These are phyloP conservation scores for Haliaeetus leucogaster DNA, from an alignment of 2,113 vertebrate species.

Conservation along the genomic window DNA sequence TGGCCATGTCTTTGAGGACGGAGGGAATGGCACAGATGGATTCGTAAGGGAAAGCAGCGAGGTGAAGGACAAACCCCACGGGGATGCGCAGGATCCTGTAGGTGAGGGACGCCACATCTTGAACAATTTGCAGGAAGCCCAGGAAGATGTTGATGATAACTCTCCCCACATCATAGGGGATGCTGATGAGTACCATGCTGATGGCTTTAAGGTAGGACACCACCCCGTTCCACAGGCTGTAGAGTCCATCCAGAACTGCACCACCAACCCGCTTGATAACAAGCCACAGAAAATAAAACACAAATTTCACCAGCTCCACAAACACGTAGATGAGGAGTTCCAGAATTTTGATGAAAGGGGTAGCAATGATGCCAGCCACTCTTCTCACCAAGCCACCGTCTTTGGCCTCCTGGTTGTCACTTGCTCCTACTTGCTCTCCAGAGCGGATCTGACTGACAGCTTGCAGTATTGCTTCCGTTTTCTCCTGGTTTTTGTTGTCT, in stretches of 20 bases:
- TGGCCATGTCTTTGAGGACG: slow-evolving; percentile 68
- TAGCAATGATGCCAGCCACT: slow-evolving; percentile 39
- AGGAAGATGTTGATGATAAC: slow-evolving; percentile 63
- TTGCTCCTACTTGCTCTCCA: slow-evolving; percentile 17
- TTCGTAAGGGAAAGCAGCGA: slow-evolving; percentile 72
- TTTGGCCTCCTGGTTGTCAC: not conserved
- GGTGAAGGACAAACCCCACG: slow-evolving; percentile 61
- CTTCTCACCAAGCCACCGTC: slow-evolving; percentile 6
- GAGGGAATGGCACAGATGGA: slow-evolving; percentile 71
- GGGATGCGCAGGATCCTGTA: slow-evolving; percentile 72
- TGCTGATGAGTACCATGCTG: slow-evolving; percentile 67
- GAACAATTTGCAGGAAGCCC: slow-evolving; percentile 68
- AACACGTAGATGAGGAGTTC: slow-evolving; percentile 62
- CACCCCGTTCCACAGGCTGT: slow-evolving; percentile 36
- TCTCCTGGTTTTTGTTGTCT: slow-evolving; percentile 50
- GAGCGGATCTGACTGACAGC: slow-evolving; percentile 58
- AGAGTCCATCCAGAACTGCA: slow-evolving; percentile 37
- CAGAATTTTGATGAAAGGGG: slow-evolving; percentile 67
- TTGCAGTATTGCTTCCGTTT: slow-evolving; percentile 57
- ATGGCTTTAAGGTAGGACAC: slow-evolving; percentile 67
- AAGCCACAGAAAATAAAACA: slow-evolving; percentile 59
- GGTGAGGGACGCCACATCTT: slow-evolving; percentile 45
- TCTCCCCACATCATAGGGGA: slow-evolving; percentile 69
- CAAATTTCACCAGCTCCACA: slow-evolving; percentile 53
- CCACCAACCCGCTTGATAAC: slow-evolving; percentile 33